Percentiles rank a stretch among this genome's conserved stretches.
Evolutionary conservation across 2,797 vertebrate genomes (phyloP).

Genomic region (Sebastes miniatus): DNA sequence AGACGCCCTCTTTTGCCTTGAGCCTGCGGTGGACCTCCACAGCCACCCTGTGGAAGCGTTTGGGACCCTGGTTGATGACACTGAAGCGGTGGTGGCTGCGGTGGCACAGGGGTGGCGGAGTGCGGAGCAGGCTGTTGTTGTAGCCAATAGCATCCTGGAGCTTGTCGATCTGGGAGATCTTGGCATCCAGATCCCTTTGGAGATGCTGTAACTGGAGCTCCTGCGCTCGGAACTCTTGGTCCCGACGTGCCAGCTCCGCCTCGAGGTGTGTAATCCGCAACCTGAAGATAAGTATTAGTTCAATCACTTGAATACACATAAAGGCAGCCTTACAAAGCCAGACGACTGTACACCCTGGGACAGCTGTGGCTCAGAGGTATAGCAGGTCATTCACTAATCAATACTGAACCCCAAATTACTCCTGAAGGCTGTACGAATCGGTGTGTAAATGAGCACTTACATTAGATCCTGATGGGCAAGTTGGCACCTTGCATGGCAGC

Average conservation of each 20-base stretch:
- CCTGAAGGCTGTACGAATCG: no score
- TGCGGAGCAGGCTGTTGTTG: constrained; percentile 58
- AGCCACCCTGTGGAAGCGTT: constrained; percentile 80
- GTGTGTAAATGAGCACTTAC: no score
- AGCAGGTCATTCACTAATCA: no score
- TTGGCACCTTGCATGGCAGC: no score
- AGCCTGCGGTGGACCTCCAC: constrained; percentile 82
- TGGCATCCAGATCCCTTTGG: constrained; percentile 78
- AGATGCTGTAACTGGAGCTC: constrained; percentile 74
- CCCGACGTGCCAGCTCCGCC: constrained; percentile 72
- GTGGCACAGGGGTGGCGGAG: constrained; percentile 34
- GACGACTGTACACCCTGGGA: not conserved
- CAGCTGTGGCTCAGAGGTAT: no score
- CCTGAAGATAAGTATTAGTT: constrained; percentile 24
- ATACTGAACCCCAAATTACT: no score
- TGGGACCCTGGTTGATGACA: constrained; percentile 82
- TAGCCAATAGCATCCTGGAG: constrained; percentile 84
- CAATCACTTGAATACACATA: not conserved
- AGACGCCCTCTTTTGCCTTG: constrained; percentile 85
- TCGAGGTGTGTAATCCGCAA: constrained; percentile 77
- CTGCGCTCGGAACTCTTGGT: constrained; percentile 71
- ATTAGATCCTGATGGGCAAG: no score
- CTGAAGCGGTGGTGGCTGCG: constrained; percentile 70
- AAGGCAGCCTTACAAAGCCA: not conserved
- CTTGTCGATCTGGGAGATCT: constrained; percentile 83